A percentile compares a stretch with the other conserved stretches of the same genome.
Conservation (phyloP, 2,797 vertebrate species). For the Acipenser transmontanus region DNA sequence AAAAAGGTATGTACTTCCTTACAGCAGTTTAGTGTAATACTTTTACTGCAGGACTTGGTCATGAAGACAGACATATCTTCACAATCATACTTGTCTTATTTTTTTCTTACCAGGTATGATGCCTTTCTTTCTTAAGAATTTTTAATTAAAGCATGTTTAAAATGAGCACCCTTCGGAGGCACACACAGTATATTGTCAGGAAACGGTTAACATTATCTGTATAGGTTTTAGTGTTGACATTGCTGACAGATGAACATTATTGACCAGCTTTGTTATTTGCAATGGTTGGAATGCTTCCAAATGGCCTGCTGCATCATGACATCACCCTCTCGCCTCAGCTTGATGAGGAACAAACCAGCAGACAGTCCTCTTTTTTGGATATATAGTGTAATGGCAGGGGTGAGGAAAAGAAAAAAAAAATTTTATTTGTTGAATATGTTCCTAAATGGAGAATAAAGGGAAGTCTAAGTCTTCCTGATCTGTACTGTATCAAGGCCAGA, state of each 20-base stretch:
- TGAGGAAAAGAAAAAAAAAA: background rate
- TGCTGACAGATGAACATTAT: conserved; percentile 11
- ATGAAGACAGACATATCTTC: too few species aligned
- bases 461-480: background rate
- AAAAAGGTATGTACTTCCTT: too few species aligned
- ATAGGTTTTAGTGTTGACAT: conserved; percentile 1
- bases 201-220: background rate
- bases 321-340: conserved; percentile 5
- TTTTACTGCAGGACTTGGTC: too few species aligned
- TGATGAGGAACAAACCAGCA: background rate
- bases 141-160: too few species aligned
- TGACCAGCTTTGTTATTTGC: background rate
- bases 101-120: too few species aligned
- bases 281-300: conserved; percentile 11
- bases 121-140: too few species aligned
- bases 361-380: too few species aligned
- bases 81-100: too few species aligned
- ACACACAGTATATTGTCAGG: too few species aligned
- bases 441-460: background rate
- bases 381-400: background rate
- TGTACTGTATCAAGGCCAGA: background rate
- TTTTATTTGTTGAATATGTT: background rate
- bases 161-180: too few species aligned
- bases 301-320: conserved; percentile 15
- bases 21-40: too few species aligned